Evolutionary conservation across 2,797 vertebrate genomes (phyloP).

Genomic region (Anomalospiza imberbis): DNA sequence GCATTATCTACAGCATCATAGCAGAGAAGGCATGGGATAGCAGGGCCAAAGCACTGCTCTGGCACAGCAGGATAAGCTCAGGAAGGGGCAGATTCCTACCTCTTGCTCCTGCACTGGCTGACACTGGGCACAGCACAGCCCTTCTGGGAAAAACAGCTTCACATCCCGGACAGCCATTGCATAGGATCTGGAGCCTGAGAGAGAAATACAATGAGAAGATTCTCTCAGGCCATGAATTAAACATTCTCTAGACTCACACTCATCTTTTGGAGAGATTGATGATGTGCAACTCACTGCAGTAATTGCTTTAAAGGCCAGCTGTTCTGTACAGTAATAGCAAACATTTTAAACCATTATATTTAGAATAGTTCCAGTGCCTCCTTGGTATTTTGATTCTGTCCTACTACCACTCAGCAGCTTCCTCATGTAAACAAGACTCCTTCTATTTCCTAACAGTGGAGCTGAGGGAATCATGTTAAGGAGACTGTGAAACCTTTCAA

Average conservation of each 20-base stretch:
- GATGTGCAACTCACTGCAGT: constrained; percentile 54
- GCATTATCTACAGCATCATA: background rate
- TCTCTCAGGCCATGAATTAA: constrained; percentile 64
- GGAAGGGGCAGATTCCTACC: constrained; percentile 50
- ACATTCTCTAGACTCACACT: constrained; percentile 57
- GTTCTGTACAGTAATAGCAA: constrained; percentile 53
- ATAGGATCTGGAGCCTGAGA: constrained; percentile 73
- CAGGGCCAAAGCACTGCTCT: background rate
- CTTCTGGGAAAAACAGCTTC: constrained; percentile 75
- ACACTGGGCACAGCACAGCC: constrained; percentile 64
- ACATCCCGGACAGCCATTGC: constrained; percentile 65
- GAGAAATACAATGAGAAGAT: constrained; percentile 48
- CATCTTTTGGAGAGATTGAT: constrained; percentile 58
- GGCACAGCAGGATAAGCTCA: background rate
- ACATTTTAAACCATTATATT: constrained; percentile 56
- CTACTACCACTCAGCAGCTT: background rate
- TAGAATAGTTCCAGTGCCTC: constrained; percentile 26
- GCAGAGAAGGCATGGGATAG: background rate
- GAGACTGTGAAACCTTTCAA: background rate
- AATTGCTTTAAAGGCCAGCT: constrained; percentile 64
- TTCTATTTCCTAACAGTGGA: background rate
- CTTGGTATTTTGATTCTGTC: constrained; percentile 27
- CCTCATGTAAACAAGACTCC: constrained; percentile 5
- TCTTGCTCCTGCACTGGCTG: constrained; percentile 59
- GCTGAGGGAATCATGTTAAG: background rate